These are phyloP conservation scores for Physella acuta DNA, from an alignment of 1,140 invertebrate species.

Conservation along the genomic window DNA sequence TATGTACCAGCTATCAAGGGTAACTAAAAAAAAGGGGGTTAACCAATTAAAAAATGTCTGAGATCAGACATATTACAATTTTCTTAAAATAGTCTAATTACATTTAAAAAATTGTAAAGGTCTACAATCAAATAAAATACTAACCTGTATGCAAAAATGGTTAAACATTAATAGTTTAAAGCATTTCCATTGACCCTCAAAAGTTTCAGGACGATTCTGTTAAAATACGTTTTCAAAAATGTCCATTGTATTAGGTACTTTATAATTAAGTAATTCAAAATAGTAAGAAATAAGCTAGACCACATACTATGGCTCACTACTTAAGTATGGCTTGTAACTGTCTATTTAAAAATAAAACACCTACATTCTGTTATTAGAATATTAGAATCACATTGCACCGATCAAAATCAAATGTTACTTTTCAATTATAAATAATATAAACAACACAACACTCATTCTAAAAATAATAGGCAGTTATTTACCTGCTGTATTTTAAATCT, in stretches of 20 bases:
- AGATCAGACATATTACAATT: no score
- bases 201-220: slow-evolving; percentile 46
- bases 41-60: no score
- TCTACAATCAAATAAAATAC: no score
- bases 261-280: no score
- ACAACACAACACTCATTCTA: neutral
- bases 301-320: no score
- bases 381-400: neutral
- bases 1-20: slow-evolving; percentile 51
- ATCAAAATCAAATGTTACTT: neutral
- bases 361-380: neutral
- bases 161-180: slow-evolving; percentile 50
- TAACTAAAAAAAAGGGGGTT: slow-evolving; percentile 33
- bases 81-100: no score
- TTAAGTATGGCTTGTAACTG: no score
- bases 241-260: no score
- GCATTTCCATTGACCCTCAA: slow-evolving; percentile 49
- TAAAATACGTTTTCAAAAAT: no score
- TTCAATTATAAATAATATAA: neutral
- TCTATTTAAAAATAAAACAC: no score
- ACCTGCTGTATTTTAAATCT: slow-evolving; percentile 52
- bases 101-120: no score
- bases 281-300: no score
- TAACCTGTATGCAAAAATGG: slow-evolving; percentile 51
- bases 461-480: slow-evolving; percentile 15